phyloP scores from a whole-genome alignment of 2,888 invertebrate species.

The Drosophila testacea region DNA sequence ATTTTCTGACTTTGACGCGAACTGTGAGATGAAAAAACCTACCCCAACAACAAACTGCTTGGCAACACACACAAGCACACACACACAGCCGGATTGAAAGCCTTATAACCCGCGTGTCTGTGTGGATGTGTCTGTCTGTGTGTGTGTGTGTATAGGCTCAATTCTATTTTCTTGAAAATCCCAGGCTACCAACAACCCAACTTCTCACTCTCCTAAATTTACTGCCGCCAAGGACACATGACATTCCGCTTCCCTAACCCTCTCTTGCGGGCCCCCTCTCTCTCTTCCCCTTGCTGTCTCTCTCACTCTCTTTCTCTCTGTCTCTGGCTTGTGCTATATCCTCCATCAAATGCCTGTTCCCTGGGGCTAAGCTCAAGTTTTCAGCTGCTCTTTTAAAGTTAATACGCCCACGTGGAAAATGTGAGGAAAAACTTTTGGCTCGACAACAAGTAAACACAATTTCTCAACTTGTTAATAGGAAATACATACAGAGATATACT shows the following conservation, averaged over 20 bases:
- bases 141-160: constrained; percentile 47
- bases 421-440: constrained; percentile 49
- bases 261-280: not conserved
- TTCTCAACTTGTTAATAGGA: constrained; percentile 55
- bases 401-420: constrained; percentile 58
- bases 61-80: constrained; percentile 46
- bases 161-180: constrained; percentile 69
- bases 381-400: constrained; percentile 58
- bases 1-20: constrained; percentile 29
- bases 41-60: constrained; percentile 74
- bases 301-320: not conserved
- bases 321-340: not conserved
- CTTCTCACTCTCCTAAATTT: constrained; percentile 32
- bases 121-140: constrained; percentile 30
- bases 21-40: constrained; percentile 57
- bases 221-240: constrained; percentile 72
- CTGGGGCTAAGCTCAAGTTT: constrained; percentile 47
- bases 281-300: not conserved
- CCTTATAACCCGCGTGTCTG: constrained; percentile 19
- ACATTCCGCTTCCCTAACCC: constrained; percentile 45
- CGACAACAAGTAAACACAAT: constrained; percentile 58
- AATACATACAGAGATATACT: constrained; percentile 26
- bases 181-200: constrained; percentile 55
- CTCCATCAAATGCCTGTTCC: constrained; percentile 17
- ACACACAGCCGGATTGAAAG: not conserved